These are phyloP conservation scores for Cenopis cana DNA, from an alignment of 2,888 invertebrate species.

Conservation along the genomic window DNA sequence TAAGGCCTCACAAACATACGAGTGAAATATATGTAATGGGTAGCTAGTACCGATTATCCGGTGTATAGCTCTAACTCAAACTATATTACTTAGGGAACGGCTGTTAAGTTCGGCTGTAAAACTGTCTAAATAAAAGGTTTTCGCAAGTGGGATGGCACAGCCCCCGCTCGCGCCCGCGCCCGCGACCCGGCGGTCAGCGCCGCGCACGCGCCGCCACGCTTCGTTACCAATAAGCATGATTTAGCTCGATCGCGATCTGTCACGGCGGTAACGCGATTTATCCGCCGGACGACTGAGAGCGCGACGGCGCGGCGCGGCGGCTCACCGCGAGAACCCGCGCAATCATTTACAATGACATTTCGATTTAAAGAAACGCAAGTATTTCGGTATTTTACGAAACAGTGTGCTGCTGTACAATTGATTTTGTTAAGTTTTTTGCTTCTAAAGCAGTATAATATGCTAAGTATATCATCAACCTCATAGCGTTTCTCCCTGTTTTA, in stretches of 20 bases:
- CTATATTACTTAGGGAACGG: not conserved
- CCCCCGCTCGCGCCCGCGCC: not conserved
- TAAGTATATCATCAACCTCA: no score
- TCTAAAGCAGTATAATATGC: not conserved
- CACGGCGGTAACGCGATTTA: conserved; percentile 55
- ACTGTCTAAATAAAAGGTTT: conserved; percentile 1
- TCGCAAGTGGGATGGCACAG: not conserved
- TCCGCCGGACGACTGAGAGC: conserved; percentile 38
- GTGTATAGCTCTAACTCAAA: not conserved
- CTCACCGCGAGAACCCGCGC: conserved; percentile 29
- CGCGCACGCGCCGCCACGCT: conserved; percentile 68
- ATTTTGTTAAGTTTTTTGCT: not conserved
- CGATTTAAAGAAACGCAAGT: conserved; percentile 23
- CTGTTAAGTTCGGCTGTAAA: not conserved
- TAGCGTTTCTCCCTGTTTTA: no score
- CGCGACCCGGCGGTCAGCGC: conserved; percentile 38
- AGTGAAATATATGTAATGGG: no score
- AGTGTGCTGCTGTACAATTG: not conserved
- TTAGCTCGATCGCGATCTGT: conserved; percentile 67
- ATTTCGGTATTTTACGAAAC: conserved; percentile 9
- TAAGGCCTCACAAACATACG: no score
- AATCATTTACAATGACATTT: conserved; percentile 34
- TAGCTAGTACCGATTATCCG: not conserved
- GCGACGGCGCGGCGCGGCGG: conserved; percentile 18
- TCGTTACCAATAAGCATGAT: conserved; percentile 78